Base-by-base conservation (phyloP, 2,888 invertebrate genomes). In the Melitaea athalia region DNA sequence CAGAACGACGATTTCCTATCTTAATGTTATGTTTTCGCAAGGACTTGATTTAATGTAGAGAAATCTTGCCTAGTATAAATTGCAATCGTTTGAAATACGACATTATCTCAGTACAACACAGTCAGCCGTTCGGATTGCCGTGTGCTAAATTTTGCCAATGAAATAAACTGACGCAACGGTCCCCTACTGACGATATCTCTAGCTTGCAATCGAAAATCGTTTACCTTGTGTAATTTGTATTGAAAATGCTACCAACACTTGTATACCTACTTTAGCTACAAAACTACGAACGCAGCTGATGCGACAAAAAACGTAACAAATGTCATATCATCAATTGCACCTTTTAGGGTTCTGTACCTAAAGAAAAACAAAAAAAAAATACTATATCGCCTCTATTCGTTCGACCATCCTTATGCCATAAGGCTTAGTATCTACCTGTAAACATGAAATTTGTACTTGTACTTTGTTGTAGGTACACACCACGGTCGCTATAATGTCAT, bases 131-230 rank as follows among this genome's bases (percentile, higher is more conserved):
- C 71, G 78, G 81, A 83, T 82, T 81, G 81, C 80, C 76, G 79
- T 81, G 83, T 80, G 81, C 83, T 81, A 81, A 83, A 83, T 83
- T 81, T 80, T 82, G 80, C 81, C 80, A 83, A 82, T 81, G 83
- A 86, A 86, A 85, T 79, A 80, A n/a, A 79, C 82, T 86, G 84
- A 81, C 81, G 85, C 84, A 88, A 86, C 72, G 72, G 72, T 79
- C 78, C 78, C 80, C 72, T 79, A 79, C 79, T 75, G 78, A 80
- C 80, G 82, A 85, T 86, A 85, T 86, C 85, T 82, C 77, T 75
- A 69, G 69, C 71, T 71, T 63, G 75, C 74, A 68, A 72, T 74
- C 72, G 73, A 74, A 75, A 75, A 76, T 71, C 70, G 70, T 63
- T 72, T 73, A 72, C 67, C 72, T 75, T 75, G 74, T 74, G 75